Conservation (phyloP, 2,113 vertebrate genomes). For the Corapipo altera region DNA sequence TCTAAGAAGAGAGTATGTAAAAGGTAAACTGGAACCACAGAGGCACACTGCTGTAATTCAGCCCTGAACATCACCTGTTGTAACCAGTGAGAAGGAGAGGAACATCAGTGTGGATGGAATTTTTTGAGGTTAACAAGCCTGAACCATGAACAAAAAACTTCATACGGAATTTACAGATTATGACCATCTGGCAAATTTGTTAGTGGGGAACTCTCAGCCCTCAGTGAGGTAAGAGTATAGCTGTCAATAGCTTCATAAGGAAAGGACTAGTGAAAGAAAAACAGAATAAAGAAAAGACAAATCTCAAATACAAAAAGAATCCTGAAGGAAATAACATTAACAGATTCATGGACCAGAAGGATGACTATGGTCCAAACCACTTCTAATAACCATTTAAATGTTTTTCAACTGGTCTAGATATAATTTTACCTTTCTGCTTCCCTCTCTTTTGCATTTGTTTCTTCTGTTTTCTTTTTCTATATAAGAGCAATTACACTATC, state of each 20-base stretch:
- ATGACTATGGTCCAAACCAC: neutral
- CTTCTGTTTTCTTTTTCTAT: neutral
- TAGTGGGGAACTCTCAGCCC: neutral
- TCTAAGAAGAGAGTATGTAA: neutral
- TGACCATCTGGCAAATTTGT: conserved; percentile 19
- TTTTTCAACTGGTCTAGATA: neutral
- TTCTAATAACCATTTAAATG: neutral
- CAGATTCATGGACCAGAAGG: neutral
- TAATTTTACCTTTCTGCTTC: neutral
- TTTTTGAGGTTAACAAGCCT: neutral
- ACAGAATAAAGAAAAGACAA: neutral
- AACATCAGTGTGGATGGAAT: neutral
- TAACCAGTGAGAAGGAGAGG: neutral
- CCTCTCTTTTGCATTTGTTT: neutral
- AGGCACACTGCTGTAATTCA: neutral
- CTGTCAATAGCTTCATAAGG: neutral
- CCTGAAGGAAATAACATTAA: neutral
- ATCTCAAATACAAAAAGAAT: neutral
- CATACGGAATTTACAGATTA: neutral
- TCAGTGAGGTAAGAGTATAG: neutral
- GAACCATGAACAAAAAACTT: neutral
- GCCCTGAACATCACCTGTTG: neutral
- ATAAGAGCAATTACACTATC: neutral
- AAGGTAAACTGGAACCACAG: neutral
- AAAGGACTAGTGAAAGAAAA: neutral